These are phyloP conservation scores for Pterois miles DNA, from an alignment of 2,797 vertebrate species.

Conservation along the genomic window DNA sequence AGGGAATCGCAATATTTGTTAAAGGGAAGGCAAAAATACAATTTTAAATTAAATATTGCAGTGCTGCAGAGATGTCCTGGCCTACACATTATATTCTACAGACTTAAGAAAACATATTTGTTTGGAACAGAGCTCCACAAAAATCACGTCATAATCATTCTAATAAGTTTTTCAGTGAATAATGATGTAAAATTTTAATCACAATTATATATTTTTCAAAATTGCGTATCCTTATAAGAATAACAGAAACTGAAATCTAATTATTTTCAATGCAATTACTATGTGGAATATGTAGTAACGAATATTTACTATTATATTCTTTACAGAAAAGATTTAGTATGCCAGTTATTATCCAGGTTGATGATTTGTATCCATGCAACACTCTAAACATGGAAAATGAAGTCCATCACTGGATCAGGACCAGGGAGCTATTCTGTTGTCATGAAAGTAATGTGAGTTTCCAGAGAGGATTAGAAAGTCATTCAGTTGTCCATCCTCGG, in stretches of 20 bases:
- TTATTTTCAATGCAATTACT: background rate
- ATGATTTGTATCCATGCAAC: constrained; percentile 33
- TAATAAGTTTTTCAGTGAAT: too few relatives aligned
- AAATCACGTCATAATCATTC: too few relatives aligned
- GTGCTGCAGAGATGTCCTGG: too few relatives aligned
- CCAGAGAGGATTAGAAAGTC: constrained; percentile 65
- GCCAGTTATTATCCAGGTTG: constrained; percentile 7
- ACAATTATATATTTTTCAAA: background rate
- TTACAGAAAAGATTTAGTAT: background rate
- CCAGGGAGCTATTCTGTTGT: constrained; percentile 40
- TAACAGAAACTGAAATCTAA: background rate
- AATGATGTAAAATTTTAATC: too few relatives aligned
- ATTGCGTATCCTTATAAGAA: too few relatives aligned
- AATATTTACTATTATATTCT: background rate
- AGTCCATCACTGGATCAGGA: constrained; percentile 21
- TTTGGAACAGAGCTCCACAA: too few relatives aligned
- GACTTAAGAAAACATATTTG: too few relatives aligned
- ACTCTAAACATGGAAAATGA: constrained; percentile 45
- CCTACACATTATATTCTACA: too few relatives aligned
- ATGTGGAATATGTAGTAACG: background rate
- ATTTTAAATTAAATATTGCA: too few relatives aligned
- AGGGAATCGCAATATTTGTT: too few relatives aligned
- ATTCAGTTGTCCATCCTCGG: constrained; percentile 47
- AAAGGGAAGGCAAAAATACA: too few relatives aligned
- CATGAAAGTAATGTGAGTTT: constrained; percentile 48